Evolutionary conservation across 2,888 invertebrate genomes (phyloP), one percentile per base, ranked within the genome.

Genomic region (Drosophila villosipedis): DNA sequence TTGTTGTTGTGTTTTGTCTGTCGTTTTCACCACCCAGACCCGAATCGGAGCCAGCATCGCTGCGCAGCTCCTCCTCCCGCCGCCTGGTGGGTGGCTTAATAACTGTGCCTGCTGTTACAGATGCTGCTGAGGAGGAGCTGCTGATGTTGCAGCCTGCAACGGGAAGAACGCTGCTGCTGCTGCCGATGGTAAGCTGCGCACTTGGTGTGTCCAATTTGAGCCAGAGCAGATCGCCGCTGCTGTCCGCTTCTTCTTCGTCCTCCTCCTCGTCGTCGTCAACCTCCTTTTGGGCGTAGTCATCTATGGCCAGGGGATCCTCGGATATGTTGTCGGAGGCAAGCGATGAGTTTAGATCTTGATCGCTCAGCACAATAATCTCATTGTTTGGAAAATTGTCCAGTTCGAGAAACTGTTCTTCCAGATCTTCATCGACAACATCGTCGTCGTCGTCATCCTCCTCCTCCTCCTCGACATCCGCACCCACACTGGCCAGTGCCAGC

Each of bases 21-120:
- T 80, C 78, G 19, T 76, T 94, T 93, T 97, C 97, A 41, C 96
- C 96, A 7, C 97, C 97, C 37, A 97, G 93, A 0, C 97, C 97
- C 0, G 97, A 97, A 93, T 97, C 97, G 62, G 97, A 97, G 12
- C 97, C 96, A 91, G 97, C 97, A 50, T 96, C 97, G 65, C 96
- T 94, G 89, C 95, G 95, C 39, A 92, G 67, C 60, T 92, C 91
- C 41, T 90, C 91, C 50, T 76, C 80, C 61, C 72, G 84, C 70
- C 68, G 78, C 66, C 75, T 76, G 1, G 52, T 49, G 28, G 63
- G 60, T 33, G 52, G 39, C 58, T 54, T 60, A 7, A 52, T 58
- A 16, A 31, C 5, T 30, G 53, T 33, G 22, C 58, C 12, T 31
- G 59, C 53, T n/a, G 16, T 7, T 16, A 66, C 41, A 30, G 63